A percentile compares a stretch with the other conserved stretches of the same genome.
phyloP scores from a whole-genome alignment of 1,140 invertebrate species.

The Zelostemma sp. region DNA sequence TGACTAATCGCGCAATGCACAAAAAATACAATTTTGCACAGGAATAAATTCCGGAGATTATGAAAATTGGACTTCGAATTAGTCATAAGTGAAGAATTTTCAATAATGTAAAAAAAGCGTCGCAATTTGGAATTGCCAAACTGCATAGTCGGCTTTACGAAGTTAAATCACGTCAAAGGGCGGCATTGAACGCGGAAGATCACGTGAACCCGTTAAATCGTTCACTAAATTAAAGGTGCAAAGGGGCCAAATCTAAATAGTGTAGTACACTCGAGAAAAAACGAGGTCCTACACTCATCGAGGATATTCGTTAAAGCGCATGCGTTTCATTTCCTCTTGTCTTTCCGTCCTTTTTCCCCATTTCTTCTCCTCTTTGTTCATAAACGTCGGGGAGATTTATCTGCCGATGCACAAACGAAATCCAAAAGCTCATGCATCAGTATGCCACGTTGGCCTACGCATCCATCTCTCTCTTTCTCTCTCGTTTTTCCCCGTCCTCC shows the following conservation, averaged over 20 bases:
- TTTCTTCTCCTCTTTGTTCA: slow-evolving; percentile 53
- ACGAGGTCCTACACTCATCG: slow-evolving; percentile 7
- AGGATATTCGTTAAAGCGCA: slow-evolving; percentile 42
- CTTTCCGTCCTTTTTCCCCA: slow-evolving; percentile 37
- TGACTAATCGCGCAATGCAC: no score
- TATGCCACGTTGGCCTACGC: slow-evolving; percentile 22
- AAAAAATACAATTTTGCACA: no score
- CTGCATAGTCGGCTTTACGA: no score
- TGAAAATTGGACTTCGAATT: no score
- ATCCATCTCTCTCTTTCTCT: slow-evolving; percentile 8
- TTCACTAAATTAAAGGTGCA: slow-evolving; percentile 59
- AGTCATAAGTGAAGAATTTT: no score
- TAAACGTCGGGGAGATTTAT: slow-evolving; percentile 64
- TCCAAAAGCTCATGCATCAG: slow-evolving; percentile 34
- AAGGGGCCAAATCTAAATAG: slow-evolving; percentile 50
- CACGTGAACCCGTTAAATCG: slow-evolving; percentile 50
- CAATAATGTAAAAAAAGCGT: no score
- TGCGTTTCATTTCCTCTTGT: slow-evolving; percentile 45
- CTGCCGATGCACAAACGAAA: slow-evolving; percentile 52
- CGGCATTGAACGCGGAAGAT: no score
- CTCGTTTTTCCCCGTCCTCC: slow-evolving; percentile 21
- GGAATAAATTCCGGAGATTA: no score
- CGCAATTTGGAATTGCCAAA: no score
- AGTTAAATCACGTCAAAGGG: no score
- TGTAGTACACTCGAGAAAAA: slow-evolving; percentile 33